Conservation (phyloP, 2,888 invertebrate genomes). For the Drosophila limbata region DNA sequence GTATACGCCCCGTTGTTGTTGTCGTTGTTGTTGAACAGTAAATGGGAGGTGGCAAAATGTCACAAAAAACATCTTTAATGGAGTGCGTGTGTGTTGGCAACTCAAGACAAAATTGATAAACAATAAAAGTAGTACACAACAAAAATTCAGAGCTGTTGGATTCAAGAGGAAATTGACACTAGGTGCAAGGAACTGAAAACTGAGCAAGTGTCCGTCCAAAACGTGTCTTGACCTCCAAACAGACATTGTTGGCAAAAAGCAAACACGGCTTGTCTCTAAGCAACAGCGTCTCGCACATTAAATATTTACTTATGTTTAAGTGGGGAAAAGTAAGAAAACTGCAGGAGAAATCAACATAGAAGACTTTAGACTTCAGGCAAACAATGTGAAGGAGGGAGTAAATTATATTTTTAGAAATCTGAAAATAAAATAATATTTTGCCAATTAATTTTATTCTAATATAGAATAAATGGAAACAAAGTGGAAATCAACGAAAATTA, state of each 20-base stretch:
- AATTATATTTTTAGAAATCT: neutral
- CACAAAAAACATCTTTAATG: neutral
- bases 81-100: neutral
- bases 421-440: neutral
- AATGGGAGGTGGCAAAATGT: neutral
- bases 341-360: neutral
- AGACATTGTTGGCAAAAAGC: conserved; percentile 7
- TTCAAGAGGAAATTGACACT: conserved; percentile 27
- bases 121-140: conserved; percentile 6
- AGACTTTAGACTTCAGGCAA: neutral
- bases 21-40: conserved; percentile 5
- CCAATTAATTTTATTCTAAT: neutral
- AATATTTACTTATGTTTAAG: conserved; percentile 61
- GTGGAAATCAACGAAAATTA: neutral
- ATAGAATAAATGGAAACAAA: neutral
- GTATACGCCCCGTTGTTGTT: conserved; percentile 38
- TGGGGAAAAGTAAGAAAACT: neutral
- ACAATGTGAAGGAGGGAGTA: neutral
- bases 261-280: conserved; percentile 28
- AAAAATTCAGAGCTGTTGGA: conserved; percentile 29
- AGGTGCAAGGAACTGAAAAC: conserved; percentile 50
- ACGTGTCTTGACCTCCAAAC: conserved; percentile 8
- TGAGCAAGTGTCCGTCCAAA: conserved; percentile 36
- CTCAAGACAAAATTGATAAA: conserved; percentile 14
- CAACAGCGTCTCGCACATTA: conserved; percentile 30